These are phyloP conservation scores for Priocnemis perturbator DNA, from an alignment of 2,888 invertebrate genomes.

Conservation along the genomic window DNA sequence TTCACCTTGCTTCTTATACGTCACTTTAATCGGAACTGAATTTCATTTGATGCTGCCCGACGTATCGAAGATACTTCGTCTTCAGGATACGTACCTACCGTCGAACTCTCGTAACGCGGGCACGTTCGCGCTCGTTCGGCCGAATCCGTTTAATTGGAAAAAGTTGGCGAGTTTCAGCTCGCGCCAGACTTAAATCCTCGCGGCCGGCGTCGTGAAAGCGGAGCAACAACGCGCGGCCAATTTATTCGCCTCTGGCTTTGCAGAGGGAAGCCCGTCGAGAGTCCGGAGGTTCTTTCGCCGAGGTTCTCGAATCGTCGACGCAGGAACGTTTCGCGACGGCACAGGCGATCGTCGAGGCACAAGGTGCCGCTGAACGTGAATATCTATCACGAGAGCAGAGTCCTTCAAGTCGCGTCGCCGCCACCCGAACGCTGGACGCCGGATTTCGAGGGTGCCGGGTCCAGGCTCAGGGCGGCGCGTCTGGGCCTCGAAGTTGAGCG, in stretches of 20 bases:
- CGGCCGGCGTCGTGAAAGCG: too few relatives aligned
- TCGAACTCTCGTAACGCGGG: too few relatives aligned
- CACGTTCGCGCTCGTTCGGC: too few relatives aligned
- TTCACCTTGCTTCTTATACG: too few relatives aligned
- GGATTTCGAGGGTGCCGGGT: conserved; percentile 3
- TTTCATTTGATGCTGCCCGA: too few relatives aligned
- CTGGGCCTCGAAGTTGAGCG: too few relatives aligned
- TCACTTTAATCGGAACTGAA: too few relatives aligned
- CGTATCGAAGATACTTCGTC: too few relatives aligned
- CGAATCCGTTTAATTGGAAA: conserved; percentile 11
- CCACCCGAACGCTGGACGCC: conserved; percentile 28
- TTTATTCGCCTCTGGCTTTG: neutral
- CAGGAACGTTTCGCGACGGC: conserved; percentile 41
- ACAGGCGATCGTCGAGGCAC: conserved; percentile 45
- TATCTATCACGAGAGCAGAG: conserved; percentile 54
- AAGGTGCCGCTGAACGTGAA: conserved; percentile 53
- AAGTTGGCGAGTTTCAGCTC: conserved; percentile 11
- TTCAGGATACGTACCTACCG: too few relatives aligned
- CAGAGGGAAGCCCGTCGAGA: conserved; percentile 36
- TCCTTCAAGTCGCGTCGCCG: conserved; percentile 39
- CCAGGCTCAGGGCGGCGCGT: neutral
- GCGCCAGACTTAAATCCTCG: neutral
- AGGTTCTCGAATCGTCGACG: conserved; percentile 45
- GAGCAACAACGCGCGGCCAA: neutral
- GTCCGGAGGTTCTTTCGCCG: conserved; percentile 41